phyloP scores from a whole-genome alignment of 2,113 vertebrate genomes.

The Paracanthobrama guichenoti region DNA sequence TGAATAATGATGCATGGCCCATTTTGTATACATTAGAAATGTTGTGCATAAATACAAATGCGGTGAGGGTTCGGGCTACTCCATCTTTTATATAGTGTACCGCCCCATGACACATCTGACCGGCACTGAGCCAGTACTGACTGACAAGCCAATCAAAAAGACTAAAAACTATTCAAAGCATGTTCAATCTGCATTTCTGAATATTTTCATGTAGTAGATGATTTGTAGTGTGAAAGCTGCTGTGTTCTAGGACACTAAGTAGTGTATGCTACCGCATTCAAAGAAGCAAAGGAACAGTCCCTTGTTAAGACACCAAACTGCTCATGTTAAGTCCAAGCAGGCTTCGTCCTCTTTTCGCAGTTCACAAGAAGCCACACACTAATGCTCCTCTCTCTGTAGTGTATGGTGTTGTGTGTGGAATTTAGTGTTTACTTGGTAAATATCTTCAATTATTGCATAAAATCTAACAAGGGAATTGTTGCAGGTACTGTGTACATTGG shows the following conservation, averaged over 20 bases:
- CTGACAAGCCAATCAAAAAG: conserved; percentile 20
- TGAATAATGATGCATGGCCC: conserved; percentile 10
- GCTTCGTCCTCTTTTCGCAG: background rate
- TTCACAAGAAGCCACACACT: conserved; percentile 43
- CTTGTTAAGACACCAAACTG: conserved; percentile 49
- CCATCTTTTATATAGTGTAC: conserved; percentile 16
- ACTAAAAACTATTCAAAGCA: conserved; percentile 50
- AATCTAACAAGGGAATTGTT: conserved; percentile 41
- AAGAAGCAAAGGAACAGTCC: conserved; percentile 51
- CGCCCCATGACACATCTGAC: background rate
- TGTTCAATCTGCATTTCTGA: conserved; percentile 41
- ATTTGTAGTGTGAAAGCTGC: conserved; percentile 50
- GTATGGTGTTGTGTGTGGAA: conserved; percentile 50
- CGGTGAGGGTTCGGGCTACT: conserved; percentile 24
- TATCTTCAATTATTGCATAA: conserved; percentile 48
- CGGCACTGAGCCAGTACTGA: background rate
- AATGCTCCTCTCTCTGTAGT: conserved; percentile 28
- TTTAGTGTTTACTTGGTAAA: conserved; percentile 49
- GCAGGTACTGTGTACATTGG: conserved; percentile 42
- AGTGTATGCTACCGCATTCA: conserved; percentile 47
- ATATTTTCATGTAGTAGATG: conserved; percentile 50
- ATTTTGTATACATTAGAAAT: conserved; percentile 16
- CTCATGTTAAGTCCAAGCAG: conserved; percentile 48
- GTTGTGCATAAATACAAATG: conserved; percentile 45
- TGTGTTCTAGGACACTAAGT: conserved; percentile 42